These are phyloP conservation scores for Aphelenchoides avenae DNA, from an alignment of 1,140 invertebrate species.

Conservation along the genomic window DNA sequence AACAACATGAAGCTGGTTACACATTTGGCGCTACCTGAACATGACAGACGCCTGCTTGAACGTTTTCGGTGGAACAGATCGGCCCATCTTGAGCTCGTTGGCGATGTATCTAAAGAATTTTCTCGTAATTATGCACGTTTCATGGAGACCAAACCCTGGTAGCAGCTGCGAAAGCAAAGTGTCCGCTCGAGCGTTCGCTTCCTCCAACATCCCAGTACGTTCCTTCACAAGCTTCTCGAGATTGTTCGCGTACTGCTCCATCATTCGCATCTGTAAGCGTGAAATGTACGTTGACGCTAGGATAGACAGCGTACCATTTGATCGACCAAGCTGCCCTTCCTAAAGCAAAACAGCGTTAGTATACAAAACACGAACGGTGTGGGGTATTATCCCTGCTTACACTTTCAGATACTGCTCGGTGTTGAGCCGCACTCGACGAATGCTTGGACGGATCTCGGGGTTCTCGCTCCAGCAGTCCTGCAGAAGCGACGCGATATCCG, in stretches of 20 bases:
- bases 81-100: conserved; percentile 54
- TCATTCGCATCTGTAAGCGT: too few relatives aligned
- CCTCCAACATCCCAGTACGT: conserved; percentile 68
- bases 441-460: conserved; percentile 56
- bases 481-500: conserved; percentile 49
- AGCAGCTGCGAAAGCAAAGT: conserved; percentile 52
- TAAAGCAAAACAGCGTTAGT: conserved; percentile 30
- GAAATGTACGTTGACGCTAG: too few relatives aligned
- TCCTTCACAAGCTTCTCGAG: conserved; percentile 89
- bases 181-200: conserved; percentile 56
- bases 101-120: conserved; percentile 52
- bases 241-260: conserved; percentile 97
- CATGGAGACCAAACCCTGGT: conserved; percentile 27
- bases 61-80: conserved; percentile 52
- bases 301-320: conserved; percentile 59
- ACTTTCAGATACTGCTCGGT: conserved; percentile 53
- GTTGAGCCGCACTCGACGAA: conserved; percentile 55
- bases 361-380: neutral
- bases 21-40: conserved; percentile 85
- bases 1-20: conserved; percentile 69
- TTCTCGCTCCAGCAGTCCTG: conserved; percentile 56
- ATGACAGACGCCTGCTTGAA: conserved; percentile 72
- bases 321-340: conserved; percentile 55
- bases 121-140: conserved; percentile 2
- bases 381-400: conserved; percentile 8